phyloP scores from a whole-genome alignment of 1,140 invertebrate species.

The Brachionus koreanus region DNA sequence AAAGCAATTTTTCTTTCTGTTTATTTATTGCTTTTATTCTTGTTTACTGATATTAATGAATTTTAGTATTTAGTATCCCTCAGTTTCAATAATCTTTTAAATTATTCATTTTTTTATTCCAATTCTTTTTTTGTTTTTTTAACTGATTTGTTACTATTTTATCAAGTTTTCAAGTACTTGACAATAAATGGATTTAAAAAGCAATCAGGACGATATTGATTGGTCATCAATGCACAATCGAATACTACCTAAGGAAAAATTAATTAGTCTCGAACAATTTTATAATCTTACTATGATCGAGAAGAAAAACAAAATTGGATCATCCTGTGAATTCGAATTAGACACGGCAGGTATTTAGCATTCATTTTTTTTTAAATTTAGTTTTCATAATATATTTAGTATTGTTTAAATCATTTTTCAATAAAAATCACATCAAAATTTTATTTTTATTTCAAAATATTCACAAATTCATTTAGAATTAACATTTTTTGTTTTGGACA shows the following conservation, averaged over 20 bases:
- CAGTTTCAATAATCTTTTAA: too few relatives aligned
- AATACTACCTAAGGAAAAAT: constrained; percentile 15
- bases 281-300: constrained; percentile 1
- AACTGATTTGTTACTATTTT: background rate
- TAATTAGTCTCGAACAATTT: constrained; percentile 35
- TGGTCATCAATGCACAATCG: constrained; percentile 21
- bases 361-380: background rate
- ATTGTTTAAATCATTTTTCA: too few relatives aligned
- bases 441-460: background rate
- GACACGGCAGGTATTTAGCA: background rate
- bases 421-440: background rate
- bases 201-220: constrained; percentile 11
- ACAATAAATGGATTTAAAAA: background rate
- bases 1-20: too few relatives aligned
- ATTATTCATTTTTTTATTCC: too few relatives aligned
- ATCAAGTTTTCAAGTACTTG: background rate
- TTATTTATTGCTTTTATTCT: too few relatives aligned
- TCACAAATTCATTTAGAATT: background rate
- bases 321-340: background rate
- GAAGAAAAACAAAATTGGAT: background rate
- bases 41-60: too few relatives aligned
- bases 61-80: too few relatives aligned
- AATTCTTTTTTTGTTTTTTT: background rate
- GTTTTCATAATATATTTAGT: background rate
- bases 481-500: background rate